Evolutionary conservation across 2,797 vertebrate species (phyloP).

Genomic region (Labeo calbasu): DNA sequence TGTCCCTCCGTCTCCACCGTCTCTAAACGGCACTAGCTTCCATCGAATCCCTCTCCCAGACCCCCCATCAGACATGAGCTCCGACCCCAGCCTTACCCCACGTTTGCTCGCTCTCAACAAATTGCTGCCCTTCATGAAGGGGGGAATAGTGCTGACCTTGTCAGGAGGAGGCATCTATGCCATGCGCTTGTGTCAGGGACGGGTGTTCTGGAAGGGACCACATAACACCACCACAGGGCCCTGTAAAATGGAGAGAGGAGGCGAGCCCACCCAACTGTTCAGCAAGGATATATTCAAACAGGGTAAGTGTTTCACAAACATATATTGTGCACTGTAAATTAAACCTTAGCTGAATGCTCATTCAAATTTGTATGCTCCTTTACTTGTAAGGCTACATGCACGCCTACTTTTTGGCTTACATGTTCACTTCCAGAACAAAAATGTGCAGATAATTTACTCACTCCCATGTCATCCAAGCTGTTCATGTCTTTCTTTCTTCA

Average conservation of each 20-base stretch:
- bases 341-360: not conserved
- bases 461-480: no score
- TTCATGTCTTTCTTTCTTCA: no score
- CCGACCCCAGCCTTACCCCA: conserved; percentile 55
- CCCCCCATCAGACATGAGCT: conserved; percentile 68
- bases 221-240: conserved; percentile 59
- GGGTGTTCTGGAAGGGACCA: conserved; percentile 83
- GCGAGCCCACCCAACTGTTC: conserved; percentile 74
- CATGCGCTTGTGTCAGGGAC: conserved; percentile 78
- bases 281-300: conserved; percentile 73
- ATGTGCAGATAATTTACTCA: no score
- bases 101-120: conserved; percentile 65
- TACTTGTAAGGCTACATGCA: no score
- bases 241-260: conserved; percentile 78
- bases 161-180: conserved; percentile 80
- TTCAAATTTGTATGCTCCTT: not conserved
- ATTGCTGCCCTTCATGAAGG: conserved; percentile 81
- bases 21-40: conserved; percentile 59
- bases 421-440: not conserved
- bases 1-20: conserved; percentile 39
- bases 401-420: not conserved
- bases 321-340: not conserved
- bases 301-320: conserved; percentile 67
- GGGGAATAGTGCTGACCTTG: conserved; percentile 81
- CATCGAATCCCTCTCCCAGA: conserved; percentile 74